Conservation (phyloP, 2,888 invertebrate species). For the Drepana falcataria region DNA sequence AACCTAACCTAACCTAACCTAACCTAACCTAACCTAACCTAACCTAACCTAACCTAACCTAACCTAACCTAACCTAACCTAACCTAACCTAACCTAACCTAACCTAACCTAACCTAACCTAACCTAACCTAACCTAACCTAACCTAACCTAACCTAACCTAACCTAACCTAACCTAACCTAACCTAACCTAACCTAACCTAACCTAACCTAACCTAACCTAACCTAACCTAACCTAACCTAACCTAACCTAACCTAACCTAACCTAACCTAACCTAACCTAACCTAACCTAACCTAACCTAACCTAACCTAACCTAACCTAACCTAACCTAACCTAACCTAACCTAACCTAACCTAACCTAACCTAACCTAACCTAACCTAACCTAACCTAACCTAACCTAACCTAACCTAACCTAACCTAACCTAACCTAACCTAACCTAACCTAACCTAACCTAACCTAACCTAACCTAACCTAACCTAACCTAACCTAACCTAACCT, state of each 20-base stretch:
- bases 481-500: constrained; percentile 6
- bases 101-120: constrained; percentile 3
- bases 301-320: constrained; percentile 3
- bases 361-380: constrained; percentile 5
- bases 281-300: constrained; percentile 3
- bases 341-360: constrained; percentile 5
- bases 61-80: constrained; percentile 3
- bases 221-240: constrained; percentile 3
- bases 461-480: constrained; percentile 6
- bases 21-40: constrained; percentile 3
- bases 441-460: constrained; percentile 6
- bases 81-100: constrained; percentile 3
- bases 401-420: constrained; percentile 6
- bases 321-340: constrained; percentile 5
- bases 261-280: constrained; percentile 3
- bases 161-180: constrained; percentile 3
- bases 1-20: constrained; percentile 3
- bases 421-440: constrained; percentile 6
- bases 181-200: constrained; percentile 3
- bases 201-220: constrained; percentile 3
- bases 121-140: constrained; percentile 3
- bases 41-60: constrained; percentile 3
- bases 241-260: constrained; percentile 3
- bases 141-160: constrained; percentile 3
- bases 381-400: constrained; percentile 6